Base-by-base conservation (phyloP, 2,113 vertebrate species). In the Butorides virescens region DNA sequence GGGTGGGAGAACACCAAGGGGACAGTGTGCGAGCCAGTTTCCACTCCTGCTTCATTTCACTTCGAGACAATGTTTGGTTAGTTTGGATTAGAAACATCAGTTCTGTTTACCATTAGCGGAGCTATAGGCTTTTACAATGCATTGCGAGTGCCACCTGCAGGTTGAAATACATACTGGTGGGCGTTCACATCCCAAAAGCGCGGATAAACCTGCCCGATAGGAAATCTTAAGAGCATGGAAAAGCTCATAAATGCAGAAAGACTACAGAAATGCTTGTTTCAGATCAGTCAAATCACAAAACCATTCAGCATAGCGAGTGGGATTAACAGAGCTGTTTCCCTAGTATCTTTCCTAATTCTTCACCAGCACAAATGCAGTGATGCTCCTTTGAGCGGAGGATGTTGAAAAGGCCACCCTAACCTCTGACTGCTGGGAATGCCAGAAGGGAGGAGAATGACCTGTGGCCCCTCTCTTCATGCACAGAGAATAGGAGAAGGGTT, bases 101-200 rank as follows among this genome's bases (percentile, higher is more conserved):
- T 78, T 39, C 74, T 25, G 67, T 11, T 73, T 10, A 29, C 58
- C 68, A 3, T 19, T 16, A 36, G n/a, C 0, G 7, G 47, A 50
- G 27, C 66, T 4, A 3, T 3, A 2, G 72, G 93, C 47, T 83
- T 44, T 42, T 65, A 17, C 36, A 39, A 42, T 32, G 96, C 97
- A 89, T 44, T 72, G 90, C 86, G 90, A 97, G 94, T 93, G 97
- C 98, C 98, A 98, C 74, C 98, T 98, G 94, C 97, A 98, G 98
- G 98, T 16, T 61, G 21, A 77, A 39, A 63, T 6, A 55, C 3
- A 44, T 56, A 52, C 73, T 39, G 47, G 34, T 66, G 72, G 46
- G 36, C 21, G 20, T 8, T 19, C 22, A 5, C 50, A 4, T 2
- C 25, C 42, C 9, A 5, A 8, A 34, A 37, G 5, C 1, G 5